Evolutionary conservation across 2,888 invertebrate species (phyloP).

Genomic region (Trachelus stipa): DNA sequence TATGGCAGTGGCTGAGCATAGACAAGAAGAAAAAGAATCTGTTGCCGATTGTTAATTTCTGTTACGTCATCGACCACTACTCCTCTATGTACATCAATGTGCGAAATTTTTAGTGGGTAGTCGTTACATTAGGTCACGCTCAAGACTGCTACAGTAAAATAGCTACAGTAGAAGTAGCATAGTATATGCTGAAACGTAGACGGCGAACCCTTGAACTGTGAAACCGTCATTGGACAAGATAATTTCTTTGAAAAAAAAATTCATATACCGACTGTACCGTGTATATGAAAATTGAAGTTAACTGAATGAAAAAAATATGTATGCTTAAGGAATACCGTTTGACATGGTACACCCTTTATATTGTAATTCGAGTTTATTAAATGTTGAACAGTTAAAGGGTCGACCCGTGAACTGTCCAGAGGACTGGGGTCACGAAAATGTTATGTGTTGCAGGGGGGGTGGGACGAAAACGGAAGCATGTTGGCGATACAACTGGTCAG

Average conservation of each 20-base stretch:
- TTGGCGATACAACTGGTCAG: conserved; percentile 65
- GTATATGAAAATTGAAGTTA: not conserved
- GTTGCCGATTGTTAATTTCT: not conserved
- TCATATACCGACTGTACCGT: no score
- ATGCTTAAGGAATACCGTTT: not conserved
- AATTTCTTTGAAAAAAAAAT: no score
- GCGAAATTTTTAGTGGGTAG: not conserved
- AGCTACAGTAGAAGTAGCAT: not conserved
- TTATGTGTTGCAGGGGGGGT: conserved; percentile 67
- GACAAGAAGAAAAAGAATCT: not conserved
- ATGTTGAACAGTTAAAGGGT: not conserved
- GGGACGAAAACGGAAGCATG: conserved; percentile 66
- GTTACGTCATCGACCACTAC: not conserved
- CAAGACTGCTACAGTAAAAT: not conserved
- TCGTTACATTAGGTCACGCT: not conserved
- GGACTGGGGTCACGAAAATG: conserved; percentile 61
- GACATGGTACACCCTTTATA: not conserved
- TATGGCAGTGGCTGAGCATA: not conserved
- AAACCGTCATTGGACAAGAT: not conserved
- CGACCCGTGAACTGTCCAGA: not conserved
- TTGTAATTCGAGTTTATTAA: not conserved
- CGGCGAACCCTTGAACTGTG: not conserved
- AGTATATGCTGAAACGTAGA: not conserved
- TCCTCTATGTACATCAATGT: not conserved
- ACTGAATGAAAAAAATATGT: not conserved